Base-by-base conservation (phyloP, 2,888 invertebrate species). In the Sepiola atlantica region DNA sequence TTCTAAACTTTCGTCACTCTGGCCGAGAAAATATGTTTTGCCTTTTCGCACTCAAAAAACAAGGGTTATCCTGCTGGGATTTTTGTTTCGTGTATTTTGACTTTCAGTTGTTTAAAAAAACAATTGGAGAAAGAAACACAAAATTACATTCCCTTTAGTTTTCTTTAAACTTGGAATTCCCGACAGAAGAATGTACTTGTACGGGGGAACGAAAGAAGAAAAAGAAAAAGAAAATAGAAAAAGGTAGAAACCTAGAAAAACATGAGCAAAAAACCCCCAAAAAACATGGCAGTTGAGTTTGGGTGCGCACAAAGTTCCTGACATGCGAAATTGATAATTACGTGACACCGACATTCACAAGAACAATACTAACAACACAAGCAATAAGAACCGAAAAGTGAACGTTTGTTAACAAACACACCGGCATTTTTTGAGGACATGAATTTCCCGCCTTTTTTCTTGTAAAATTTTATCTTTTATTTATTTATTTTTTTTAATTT, bases 321-420 rank as follows among this genome's bases (percentile, higher is more conserved):
- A n/a, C 77, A 77, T 77, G 77, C 77, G 77, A n/a, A 32, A n/a
- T 77, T 77, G 77, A 77, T 77, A 77, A 77, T 77, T 32, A 77
- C 77, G 77, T 77, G 77, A 77, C 77, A 77, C n/a, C 77, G 32
- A n/a, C 77, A 77, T n/a, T 77, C n/a, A 77, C n/a, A 77, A n/a
- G 77, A 77, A 77, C n/a, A 77, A 77, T 77, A 77, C 77, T 32
- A n/a, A 77, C n/a, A 16, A n/a, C 16, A 77, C n/a, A n/a, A 77
- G 32, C 77, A 77, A 77, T 77, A 77, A 77, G n/a, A 77, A 77
- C n/a, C n/a, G 32, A 14, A 77, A 77, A 77, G n/a, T n/a, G 77
- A n/a, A 4, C 45, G 77, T n/a, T 77, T 77, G 77, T 32, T 32
- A 77, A 77, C 77, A n/a, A n/a, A 32, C 32, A 61, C 3, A 3